These are phyloP conservation scores for Sepioteuthis lessoniana DNA, from an alignment of 2,888 invertebrate species.

Conservation along the genomic window DNA sequence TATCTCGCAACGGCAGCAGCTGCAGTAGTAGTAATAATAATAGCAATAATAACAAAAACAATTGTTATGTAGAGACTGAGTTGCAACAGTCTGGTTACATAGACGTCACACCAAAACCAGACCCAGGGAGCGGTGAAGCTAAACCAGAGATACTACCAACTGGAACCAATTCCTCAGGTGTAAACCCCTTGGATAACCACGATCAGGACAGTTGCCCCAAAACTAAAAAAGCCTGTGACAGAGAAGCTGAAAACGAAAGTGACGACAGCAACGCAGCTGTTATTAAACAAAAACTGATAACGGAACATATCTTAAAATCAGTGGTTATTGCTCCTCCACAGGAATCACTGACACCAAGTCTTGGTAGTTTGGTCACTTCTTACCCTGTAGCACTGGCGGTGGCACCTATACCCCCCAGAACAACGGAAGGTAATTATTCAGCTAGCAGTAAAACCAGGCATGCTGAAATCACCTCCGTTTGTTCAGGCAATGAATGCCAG, in stretches of 20 bases:
- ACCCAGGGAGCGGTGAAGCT: background rate
- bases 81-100: background rate
- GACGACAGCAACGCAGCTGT: no score
- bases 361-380: background rate
- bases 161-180: background rate
- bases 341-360: background rate
- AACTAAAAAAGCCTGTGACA: background rate
- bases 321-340: background rate
- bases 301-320: background rate
- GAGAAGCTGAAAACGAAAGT: background rate
- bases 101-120: background rate
- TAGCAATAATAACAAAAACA: background rate
- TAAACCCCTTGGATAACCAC: background rate
- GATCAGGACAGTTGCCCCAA: background rate
- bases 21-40: background rate
- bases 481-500: background rate
- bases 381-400: background rate
- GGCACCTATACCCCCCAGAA: background rate
- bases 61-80: background rate
- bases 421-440: background rate
- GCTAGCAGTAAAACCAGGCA: background rate
- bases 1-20: background rate
- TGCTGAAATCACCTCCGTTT: background rate
- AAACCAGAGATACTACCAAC: background rate
- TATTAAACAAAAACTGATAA: no score